Percentiles rank a stretch among this genome's conserved stretches.
Conservation (phyloP, 2,888 invertebrate species). For the Tipula lateralis region DNA sequence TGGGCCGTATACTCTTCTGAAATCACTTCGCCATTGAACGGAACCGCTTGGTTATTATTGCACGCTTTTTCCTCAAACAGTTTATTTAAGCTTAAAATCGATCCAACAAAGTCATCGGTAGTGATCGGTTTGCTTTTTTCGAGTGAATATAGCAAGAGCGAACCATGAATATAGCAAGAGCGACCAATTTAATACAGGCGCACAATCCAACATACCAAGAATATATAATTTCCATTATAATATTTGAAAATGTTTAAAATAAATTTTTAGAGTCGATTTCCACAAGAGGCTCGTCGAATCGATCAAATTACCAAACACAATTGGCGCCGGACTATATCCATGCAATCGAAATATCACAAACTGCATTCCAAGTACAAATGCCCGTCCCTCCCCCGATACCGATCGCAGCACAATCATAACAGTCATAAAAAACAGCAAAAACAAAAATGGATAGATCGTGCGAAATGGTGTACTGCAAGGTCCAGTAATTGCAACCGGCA, state of each 20-base stretch:
- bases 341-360: conserved; percentile 90
- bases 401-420: conserved; percentile 92
- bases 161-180: conserved; percentile 75
- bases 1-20: conserved; percentile 36
- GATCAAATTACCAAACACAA: conserved; percentile 90
- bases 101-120: conserved; percentile 66
- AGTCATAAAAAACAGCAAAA: conserved; percentile 91
- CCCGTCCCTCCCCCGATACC: conserved; percentile 89
- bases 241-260: background rate
- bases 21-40: conserved; percentile 43
- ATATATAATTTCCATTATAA: background rate
- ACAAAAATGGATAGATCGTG: conserved; percentile 88
- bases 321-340: conserved; percentile 93
- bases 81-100: conserved; percentile 81
- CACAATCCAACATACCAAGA: conserved; percentile 81
- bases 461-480: conserved; percentile 87
- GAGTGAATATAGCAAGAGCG: conserved; percentile 82
- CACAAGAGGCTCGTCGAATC: conserved; percentile 90
- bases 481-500: conserved; percentile 85
- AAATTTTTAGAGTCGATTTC: too few relatives aligned
- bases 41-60: conserved; percentile 48
- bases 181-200: conserved; percentile 82
- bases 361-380: conserved; percentile 94
- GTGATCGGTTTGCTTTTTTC: conserved; percentile 58
- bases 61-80: conserved; percentile 69